Evolutionary conservation across 2,888 invertebrate species (phyloP).

Genomic region (Falcaria lacertinaria): DNA sequence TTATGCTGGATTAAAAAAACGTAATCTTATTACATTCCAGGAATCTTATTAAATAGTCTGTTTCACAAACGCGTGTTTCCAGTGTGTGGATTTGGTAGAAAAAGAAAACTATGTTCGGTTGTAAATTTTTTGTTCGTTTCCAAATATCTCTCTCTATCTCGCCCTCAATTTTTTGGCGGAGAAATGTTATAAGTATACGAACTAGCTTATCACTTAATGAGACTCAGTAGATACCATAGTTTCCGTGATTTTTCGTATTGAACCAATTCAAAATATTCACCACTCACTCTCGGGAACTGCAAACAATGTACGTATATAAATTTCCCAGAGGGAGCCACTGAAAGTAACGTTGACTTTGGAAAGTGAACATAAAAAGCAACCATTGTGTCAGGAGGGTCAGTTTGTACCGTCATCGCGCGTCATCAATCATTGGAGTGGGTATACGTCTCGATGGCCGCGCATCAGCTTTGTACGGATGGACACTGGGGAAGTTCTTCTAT

Average conservation of each 20-base stretch:
- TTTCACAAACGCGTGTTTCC: too few species aligned
- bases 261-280: neutral
- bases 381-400: slow-evolving; percentile 1
- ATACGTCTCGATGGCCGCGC: slow-evolving; percentile 30
- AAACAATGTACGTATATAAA: neutral
- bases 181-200: too few species aligned
- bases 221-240: neutral
- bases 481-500: neutral
- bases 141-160: too few species aligned
- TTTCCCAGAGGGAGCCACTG: neutral
- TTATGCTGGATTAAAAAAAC: too few species aligned
- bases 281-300: neutral
- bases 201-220: neutral
- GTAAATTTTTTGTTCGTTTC: too few species aligned
- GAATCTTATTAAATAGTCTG: too few species aligned
- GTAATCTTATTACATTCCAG: too few species aligned
- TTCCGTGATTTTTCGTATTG: neutral
- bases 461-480: slow-evolving; percentile 8
- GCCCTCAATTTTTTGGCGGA: too few species aligned
- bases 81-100: too few species aligned
- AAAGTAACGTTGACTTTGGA: neutral
- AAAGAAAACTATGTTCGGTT: too few species aligned
- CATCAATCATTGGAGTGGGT: slow-evolving; percentile 25
- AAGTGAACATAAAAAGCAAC: neutral
- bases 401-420: slow-evolving; percentile 15